Percentiles rank a stretch among this genome's conserved stretches.
Conservation (phyloP, 1,140 invertebrate genomes). For the Linepithema humile region DNA sequence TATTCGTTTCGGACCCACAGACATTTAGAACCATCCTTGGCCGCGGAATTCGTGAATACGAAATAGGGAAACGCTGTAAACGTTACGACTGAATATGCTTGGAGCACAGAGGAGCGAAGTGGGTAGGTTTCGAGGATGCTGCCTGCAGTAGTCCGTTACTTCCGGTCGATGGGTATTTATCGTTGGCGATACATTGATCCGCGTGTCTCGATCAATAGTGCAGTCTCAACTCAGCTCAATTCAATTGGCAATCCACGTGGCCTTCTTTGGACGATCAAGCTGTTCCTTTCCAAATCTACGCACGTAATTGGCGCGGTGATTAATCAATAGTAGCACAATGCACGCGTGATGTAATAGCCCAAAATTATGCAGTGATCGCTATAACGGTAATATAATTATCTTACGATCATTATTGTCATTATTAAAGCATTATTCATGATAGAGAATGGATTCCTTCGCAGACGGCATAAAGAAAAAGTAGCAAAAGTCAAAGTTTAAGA, state of each 20-base stretch:
- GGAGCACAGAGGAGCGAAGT: neutral
- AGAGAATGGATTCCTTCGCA: neutral
- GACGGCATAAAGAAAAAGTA: neutral
- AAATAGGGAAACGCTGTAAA: slow-evolving; percentile 10
- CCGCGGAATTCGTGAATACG: slow-evolving; percentile 50
- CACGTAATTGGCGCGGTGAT: neutral
- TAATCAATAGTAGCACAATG: slow-evolving; percentile 25
- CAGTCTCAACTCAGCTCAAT: neutral
- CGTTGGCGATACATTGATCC: neutral
- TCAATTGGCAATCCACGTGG: neutral
- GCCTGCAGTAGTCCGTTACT: slow-evolving; percentile 17
- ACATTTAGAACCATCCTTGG: slow-evolving; percentile 33
- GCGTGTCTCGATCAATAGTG: slow-evolving; percentile 1
- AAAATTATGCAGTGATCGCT: neutral
- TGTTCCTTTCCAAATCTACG: neutral
- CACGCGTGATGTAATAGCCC: neutral
- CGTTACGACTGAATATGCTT: slow-evolving; percentile 21
- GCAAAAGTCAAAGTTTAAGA: neutral
- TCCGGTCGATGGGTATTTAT: slow-evolving; percentile 28
- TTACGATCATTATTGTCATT: neutral
- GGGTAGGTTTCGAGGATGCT: neutral
- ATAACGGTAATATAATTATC: neutral
- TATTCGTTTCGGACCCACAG: slow-evolving; percentile 19
- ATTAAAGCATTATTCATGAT: neutral
- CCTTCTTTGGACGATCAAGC: neutral